A percentile compares a stretch with the other conserved stretches of the same genome.
These are phyloP conservation scores for Boleophthalmus pectinirostris DNA, from an alignment of 2,113 vertebrate species.

Conservation along the genomic window DNA sequence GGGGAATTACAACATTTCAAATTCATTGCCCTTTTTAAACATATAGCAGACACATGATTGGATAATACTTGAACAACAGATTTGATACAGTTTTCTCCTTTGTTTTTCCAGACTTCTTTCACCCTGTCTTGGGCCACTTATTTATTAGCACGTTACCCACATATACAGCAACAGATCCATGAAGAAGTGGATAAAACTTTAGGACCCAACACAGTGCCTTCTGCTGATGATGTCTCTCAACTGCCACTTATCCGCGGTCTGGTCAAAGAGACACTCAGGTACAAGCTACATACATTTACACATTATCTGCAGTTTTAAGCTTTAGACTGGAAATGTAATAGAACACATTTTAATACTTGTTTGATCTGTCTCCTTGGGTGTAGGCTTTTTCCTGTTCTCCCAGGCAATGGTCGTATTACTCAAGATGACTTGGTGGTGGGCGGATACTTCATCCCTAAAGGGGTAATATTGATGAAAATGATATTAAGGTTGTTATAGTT, in stretches of 20 bases:
- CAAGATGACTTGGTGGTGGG: slow-evolving; percentile 89
- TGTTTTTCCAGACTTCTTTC: slow-evolving; percentile 84
- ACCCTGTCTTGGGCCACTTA: slow-evolving; percentile 88
- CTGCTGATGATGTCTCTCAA: slow-evolving; percentile 78
- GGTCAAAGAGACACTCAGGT: slow-evolving; percentile 93
- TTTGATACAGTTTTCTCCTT: not conserved
- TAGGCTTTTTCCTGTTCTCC: slow-evolving; percentile 92
- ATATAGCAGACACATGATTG: not conserved
- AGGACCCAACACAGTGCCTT: slow-evolving; percentile 73
- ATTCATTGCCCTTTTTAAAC: not conserved
- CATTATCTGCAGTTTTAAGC: not conserved
- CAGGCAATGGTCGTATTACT: slow-evolving; percentile 88
- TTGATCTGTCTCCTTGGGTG: slow-evolving; percentile 43
- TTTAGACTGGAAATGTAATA: not conserved
- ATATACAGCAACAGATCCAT: slow-evolving; percentile 81
- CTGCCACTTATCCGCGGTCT: slow-evolving; percentile 87
- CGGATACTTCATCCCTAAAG: slow-evolving; percentile 92
- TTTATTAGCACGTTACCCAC: slow-evolving; percentile 84
- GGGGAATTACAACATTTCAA: not conserved
- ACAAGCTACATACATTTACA: not conserved
- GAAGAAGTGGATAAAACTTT: slow-evolving; percentile 78
- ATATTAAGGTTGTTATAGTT: slow-evolving; percentile 11
- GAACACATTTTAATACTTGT: not conserved
- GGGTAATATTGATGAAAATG: slow-evolving; percentile 76
- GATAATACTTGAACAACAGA: not conserved